A percentile compares a stretch with the other conserved stretches of the same genome.
Evolutionary conservation across 2,888 invertebrate species (phyloP).

Genomic region (Catocala sponsa): DNA sequence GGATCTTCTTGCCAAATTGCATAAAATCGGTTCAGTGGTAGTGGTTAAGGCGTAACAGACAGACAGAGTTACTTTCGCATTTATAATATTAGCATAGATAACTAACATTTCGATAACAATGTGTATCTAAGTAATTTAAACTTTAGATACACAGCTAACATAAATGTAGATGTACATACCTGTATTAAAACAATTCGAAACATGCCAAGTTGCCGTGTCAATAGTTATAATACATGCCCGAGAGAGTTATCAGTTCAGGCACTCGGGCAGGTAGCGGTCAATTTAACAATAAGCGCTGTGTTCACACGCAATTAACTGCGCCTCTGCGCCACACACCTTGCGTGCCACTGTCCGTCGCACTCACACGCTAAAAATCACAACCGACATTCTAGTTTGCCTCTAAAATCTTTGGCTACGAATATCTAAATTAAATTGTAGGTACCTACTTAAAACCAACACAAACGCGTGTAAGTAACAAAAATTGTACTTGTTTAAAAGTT

Average conservation of each 20-base stretch:
- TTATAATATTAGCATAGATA: no score
- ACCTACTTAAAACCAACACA: no score
- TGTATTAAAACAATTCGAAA: slow-evolving; percentile 17
- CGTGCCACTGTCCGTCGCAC: slow-evolving; percentile 44
- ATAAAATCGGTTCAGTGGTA: no score
- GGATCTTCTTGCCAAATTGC: no score
- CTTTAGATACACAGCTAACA: neutral
- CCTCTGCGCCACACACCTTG: slow-evolving; percentile 49
- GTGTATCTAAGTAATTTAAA: neutral
- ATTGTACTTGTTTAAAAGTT: no score
- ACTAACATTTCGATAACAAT: no score
- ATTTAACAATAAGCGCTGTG: slow-evolving; percentile 60
- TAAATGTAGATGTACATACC: neutral
- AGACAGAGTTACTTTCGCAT: no score
- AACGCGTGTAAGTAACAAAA: no score
- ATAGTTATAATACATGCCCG: slow-evolving; percentile 30
- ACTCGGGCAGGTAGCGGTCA: slow-evolving; percentile 43
- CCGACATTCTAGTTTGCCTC: slow-evolving; percentile 22
- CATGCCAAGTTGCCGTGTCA: slow-evolving; percentile 31
- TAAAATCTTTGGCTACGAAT: slow-evolving; percentile 17
- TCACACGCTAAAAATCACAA: slow-evolving; percentile 47
- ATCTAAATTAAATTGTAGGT: no score
- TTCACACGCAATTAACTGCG: slow-evolving; percentile 64
- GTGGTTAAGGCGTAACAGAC: no score
- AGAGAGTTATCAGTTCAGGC: slow-evolving; percentile 33